Percentiles rank a stretch among this genome's conserved stretches.
Conservation (phyloP, 2,797 vertebrate genomes). For the Microhierax caerulescens region DNA sequence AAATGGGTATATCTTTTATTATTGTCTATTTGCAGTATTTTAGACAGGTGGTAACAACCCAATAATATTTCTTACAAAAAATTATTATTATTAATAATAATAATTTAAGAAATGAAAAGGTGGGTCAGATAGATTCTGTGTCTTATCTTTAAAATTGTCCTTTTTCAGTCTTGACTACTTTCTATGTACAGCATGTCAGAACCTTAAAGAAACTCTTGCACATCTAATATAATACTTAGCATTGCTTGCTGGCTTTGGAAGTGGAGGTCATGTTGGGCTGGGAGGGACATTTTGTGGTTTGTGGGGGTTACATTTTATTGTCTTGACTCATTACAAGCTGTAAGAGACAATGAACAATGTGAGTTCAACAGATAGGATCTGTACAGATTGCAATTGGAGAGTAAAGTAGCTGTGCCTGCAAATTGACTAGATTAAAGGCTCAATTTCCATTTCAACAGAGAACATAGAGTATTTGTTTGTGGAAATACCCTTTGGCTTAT, state of each 20-base stretch:
- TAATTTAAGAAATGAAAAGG: not conserved
- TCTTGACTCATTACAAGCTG: not conserved
- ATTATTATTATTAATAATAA: accelerated
- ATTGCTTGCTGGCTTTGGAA: not conserved
- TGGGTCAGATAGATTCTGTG: not conserved
- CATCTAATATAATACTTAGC: not conserved
- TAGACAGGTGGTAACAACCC: not conserved
- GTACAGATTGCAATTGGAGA: not conserved
- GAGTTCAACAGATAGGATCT: not conserved
- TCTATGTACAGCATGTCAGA: not conserved
- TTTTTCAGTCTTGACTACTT: not conserved
- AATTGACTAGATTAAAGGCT: slow-evolving; percentile 50
- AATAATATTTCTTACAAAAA: not conserved
- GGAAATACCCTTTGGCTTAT: slow-evolving; percentile 40
- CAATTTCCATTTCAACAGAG: slow-evolving; percentile 43
- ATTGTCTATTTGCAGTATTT: not conserved
- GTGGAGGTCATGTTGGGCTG: not conserved
- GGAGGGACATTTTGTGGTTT: not conserved
- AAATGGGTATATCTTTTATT: not conserved
- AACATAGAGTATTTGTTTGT: slow-evolving; percentile 48
- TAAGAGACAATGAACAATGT: not conserved
- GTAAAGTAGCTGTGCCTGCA: not conserved
- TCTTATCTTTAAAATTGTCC: not conserved
- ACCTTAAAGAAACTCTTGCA: not conserved
- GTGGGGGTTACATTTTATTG: not conserved